Base-by-base conservation (phyloP, 2,888 invertebrate species). In the Ophioninae sp. region DNA sequence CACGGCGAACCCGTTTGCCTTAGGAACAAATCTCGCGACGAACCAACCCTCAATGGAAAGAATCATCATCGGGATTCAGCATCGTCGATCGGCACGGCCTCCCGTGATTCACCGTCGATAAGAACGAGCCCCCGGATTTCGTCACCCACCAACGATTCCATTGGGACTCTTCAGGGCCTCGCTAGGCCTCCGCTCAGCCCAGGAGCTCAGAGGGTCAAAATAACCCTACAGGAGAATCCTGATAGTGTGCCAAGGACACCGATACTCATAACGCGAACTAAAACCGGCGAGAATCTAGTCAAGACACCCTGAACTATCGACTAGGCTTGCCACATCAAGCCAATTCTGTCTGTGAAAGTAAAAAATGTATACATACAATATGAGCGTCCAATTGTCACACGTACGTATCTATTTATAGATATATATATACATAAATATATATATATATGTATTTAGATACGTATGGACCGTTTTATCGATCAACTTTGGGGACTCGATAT, bases 231-330 rank as follows among this genome's bases (percentile, higher is more conserved):
- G 17, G 96, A 97, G 91, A 96, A 95, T 81, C 96, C 96, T 1
- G 96, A 96, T 90, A 94, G 94, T 77, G 92, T 94, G 69, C 97
- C 96, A 67, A 96, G 96, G 93, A 97, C 97, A n/a, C 97, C 97
- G 50, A 94, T 96, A 92, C 94, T 97, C 91, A 96, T 97, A 89
- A 96, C 96, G 89, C 95, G 96, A 92, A 95, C 96, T 72, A 96
- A 96, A 91, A 96, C 96, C 85, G 97, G 96, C 86, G 96, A 96
- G 86, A 96, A 96, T 88, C 95, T 96, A 88, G 95, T 96, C 90
- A 96, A 96, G 87, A 95, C 95, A 70, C 93, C 95, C 79, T 93
- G 88, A 89, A 77, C 56, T 21, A 41, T 64, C 39, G 57, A 73
- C 57, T 13, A 61, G 62, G 41, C 62, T 30, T 62, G 67, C 56